Conservation (phyloP, 2,113 vertebrate species). For the Alaudala cheleensis region DNA sequence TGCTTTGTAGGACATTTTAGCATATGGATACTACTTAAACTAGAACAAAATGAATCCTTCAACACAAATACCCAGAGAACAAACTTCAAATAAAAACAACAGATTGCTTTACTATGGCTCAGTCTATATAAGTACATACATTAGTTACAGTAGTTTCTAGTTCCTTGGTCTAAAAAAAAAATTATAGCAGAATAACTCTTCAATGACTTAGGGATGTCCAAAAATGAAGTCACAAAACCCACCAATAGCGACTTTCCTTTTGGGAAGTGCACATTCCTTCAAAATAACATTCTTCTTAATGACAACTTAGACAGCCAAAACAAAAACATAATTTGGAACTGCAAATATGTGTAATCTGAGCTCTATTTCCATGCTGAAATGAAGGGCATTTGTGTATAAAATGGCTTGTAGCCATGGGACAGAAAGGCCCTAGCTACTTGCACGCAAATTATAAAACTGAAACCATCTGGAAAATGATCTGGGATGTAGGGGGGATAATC, state of each 20-base stretch:
- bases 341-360: neutral
- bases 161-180: neutral
- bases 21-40: conserved; percentile 18
- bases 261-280: neutral
- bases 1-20: neutral
- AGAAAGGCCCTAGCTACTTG: neutral
- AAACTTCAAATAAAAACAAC: conserved; percentile 42
- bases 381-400: neutral
- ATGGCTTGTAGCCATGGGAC: neutral
- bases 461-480: conserved; percentile 18
- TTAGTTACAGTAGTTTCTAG: neutral
- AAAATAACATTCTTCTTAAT: neutral
- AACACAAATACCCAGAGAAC: neutral
- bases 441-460: neutral
- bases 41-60: neutral
- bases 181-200: neutral
- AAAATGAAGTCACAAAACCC: neutral
- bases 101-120: conserved; percentile 37
- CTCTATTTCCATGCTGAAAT: neutral
- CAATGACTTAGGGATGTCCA: neutral
- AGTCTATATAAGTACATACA: neutral
- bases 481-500: neutral
- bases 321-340: neutral
- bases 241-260: neutral
- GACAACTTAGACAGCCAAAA: neutral